A percentile compares a stretch with the other conserved stretches of the same genome.
phyloP scores from a whole-genome alignment of 2,888 invertebrate genomes.

The Pristionchus japonicus region DNA sequence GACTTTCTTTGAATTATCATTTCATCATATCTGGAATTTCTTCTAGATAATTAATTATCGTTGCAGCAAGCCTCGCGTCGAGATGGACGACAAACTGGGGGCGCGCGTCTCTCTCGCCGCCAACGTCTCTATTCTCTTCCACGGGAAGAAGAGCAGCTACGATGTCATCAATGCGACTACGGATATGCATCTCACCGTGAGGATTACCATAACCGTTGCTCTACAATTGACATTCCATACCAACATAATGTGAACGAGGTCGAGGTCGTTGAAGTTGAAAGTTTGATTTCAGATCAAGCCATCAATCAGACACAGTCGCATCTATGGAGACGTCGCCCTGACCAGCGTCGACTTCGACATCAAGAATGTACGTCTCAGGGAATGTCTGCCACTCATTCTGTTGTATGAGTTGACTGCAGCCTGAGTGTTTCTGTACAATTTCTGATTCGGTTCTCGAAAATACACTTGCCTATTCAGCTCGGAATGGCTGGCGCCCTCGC shows the following conservation, averaged over 20 bases:
- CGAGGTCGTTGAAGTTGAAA: neutral
- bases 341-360: conserved; percentile 74
- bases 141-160: conserved; percentile 51
- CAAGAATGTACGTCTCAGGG: conserved; percentile 66
- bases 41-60: too few species aligned
- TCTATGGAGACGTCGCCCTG: conserved; percentile 72
- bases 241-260: neutral
- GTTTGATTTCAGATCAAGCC: conserved; percentile 69
- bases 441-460: neutral
- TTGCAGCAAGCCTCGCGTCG: conserved; percentile 65
- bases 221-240: neutral
- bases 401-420: too few species aligned
- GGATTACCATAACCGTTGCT: too few species aligned
- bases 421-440: neutral
- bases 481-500: conserved; percentile 70
- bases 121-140: conserved; percentile 61
- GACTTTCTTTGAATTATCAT: too few species aligned
- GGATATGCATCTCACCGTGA: conserved; percentile 67
- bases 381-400: neutral
- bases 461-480: too few species aligned
- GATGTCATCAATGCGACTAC: conserved; percentile 69
- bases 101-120: conserved; percentile 62
- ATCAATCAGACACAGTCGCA: conserved; percentile 66
- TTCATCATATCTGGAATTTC: too few species aligned
- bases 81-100: conserved; percentile 68